Evolutionary conservation across 1,140 invertebrate species (phyloP).

Genomic region (Mizuhopecten yessoensis): DNA sequence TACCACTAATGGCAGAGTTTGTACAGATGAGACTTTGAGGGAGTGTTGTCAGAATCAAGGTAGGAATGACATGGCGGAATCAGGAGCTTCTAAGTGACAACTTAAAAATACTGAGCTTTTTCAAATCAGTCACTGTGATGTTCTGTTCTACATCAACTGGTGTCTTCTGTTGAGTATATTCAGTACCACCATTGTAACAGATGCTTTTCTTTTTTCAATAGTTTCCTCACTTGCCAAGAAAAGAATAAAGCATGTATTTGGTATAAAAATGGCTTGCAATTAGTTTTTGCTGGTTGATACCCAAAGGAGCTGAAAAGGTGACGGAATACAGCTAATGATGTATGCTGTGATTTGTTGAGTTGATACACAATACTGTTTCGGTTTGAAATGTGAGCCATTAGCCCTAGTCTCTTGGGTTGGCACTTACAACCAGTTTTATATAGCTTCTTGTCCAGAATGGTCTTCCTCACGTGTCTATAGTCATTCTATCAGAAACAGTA

Average conservation of each 20-base stretch:
- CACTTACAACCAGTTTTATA: neutral
- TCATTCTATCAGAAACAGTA: no score
- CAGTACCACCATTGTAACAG: no score
- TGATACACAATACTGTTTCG: neutral
- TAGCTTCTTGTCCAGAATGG: neutral
- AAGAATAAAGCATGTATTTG: neutral
- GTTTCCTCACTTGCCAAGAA: neutral
- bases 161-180: no score
- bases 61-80: no score
- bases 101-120: no score
- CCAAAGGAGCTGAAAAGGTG: neutral
- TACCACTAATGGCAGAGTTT: no score
- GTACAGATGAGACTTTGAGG: no score
- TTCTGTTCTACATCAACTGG: no score
- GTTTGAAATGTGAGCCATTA: constrained; percentile 14
- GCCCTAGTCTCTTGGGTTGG: neutral
- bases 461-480: no score
- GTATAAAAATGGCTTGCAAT: neutral
- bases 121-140: no score
- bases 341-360: neutral
- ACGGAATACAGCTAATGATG: neutral
- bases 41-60: no score
- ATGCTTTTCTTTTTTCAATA: neutral
- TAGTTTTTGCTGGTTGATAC: neutral
- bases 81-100: no score